Conservation (phyloP, 1,140 invertebrate species). For the Aphis craccivora region DNA sequence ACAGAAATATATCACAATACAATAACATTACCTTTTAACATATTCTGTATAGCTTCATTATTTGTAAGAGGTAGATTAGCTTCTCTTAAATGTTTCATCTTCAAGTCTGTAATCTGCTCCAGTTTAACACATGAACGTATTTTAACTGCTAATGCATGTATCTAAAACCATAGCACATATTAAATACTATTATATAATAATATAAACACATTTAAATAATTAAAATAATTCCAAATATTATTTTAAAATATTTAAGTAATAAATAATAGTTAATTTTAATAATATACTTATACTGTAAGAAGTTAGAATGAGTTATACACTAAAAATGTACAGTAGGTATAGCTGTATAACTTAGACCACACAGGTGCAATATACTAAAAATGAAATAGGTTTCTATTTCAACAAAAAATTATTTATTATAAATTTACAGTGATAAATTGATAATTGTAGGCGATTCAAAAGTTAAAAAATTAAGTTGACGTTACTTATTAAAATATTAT, state of each 20-base stretch:
- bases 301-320: background rate
- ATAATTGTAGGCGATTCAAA: no score
- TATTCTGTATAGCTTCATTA: constrained; percentile 72
- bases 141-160: constrained; percentile 72
- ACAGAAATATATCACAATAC: background rate
- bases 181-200: background rate
- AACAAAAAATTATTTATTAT: no score
- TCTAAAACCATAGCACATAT: constrained; percentile 64
- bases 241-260: background rate
- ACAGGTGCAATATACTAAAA: no score
- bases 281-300: no score
- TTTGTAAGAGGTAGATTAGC: constrained; percentile 68
- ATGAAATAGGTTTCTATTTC: no score
- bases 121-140: constrained; percentile 72
- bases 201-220: background rate
- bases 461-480: no score
- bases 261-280: background rate
- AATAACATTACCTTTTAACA: constrained; percentile 72
- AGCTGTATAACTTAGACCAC: no score
- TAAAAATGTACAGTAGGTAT: background rate
- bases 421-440: no score
- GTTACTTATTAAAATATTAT: no score
- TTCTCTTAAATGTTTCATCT: constrained; percentile 72
- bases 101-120: constrained; percentile 73
- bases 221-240: background rate